These are phyloP conservation scores for Uria lomvia DNA, from an alignment of 2,113 vertebrate species.

Conservation along the genomic window DNA sequence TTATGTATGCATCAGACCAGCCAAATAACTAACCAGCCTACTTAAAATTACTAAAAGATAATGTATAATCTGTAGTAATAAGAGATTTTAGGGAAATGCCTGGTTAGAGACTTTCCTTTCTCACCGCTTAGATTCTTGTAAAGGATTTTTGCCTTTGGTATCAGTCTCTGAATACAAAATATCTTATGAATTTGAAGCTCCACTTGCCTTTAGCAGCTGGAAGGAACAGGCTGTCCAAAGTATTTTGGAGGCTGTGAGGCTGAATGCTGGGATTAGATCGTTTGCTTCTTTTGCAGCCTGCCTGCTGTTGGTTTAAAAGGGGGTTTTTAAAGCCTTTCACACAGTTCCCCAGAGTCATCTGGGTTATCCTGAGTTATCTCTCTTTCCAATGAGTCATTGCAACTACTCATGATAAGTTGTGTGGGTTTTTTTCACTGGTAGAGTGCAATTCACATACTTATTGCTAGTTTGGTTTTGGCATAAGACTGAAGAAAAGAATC, in stretches of 20 bases:
- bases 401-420: constrained; percentile 4
- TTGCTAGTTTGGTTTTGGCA: neutral
- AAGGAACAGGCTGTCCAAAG: constrained; percentile 24
- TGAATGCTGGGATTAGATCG: constrained; percentile 8
- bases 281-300: constrained; percentile 12
- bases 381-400: constrained; percentile 20
- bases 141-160: neutral
- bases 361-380: constrained; percentile 37
- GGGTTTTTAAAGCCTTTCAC: constrained; percentile 23
- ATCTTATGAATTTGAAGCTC: neutral
- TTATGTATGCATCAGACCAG: neutral
- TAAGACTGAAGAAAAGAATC: neutral
- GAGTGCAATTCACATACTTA: neutral
- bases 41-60: neutral
- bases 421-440: neutral
- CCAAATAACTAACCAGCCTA: neutral
- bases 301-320: constrained; percentile 40
- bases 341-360: constrained; percentile 15
- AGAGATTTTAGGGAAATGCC: neutral
- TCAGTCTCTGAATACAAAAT: neutral
- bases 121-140: neutral
- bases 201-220: constrained; percentile 16
- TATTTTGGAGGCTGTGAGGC: constrained; percentile 15
- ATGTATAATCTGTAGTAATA: neutral
- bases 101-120: neutral